phyloP scores from a whole-genome alignment of 1,140 invertebrate genomes.

The Potamilus streckersoni region DNA sequence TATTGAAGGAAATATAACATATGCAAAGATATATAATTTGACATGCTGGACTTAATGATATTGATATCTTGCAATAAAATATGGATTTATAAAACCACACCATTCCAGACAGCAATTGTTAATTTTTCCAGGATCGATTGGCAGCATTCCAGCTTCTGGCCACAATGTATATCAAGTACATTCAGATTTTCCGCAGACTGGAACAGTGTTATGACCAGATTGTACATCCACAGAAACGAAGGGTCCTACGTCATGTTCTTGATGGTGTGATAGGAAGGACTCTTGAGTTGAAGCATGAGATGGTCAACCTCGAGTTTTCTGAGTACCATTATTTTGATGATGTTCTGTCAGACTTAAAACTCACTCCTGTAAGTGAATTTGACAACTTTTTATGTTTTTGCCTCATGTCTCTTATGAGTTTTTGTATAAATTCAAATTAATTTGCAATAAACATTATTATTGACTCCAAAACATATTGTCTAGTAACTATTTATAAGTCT shows the following conservation, averaged over 20 bases:
- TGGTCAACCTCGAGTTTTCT: slow-evolving; percentile 86
- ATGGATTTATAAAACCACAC: no score
- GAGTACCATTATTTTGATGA: slow-evolving; percentile 91
- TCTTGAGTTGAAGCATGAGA: slow-evolving; percentile 77
- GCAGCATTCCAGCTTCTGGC: slow-evolving; percentile 67
- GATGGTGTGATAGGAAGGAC: slow-evolving; percentile 83
- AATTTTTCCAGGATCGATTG: slow-evolving; percentile 59
- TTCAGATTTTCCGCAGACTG: slow-evolving; percentile 80
- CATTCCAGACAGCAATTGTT: background rate
- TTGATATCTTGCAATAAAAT: no score
- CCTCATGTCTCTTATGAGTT: no score
- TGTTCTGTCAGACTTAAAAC: slow-evolving; percentile 73
- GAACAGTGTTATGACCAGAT: slow-evolving; percentile 90
- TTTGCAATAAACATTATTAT: no score
- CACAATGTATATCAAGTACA: slow-evolving; percentile 81
- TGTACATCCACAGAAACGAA: slow-evolving; percentile 91
- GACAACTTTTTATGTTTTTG: background rate
- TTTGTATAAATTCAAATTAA: no score
- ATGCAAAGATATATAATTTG: no score
- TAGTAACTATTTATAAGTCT: no score
- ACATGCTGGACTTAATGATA: no score
- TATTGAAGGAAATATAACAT: no score
- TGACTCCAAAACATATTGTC: no score
- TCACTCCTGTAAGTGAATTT: slow-evolving; percentile 73
- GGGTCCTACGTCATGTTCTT: slow-evolving; percentile 81